Evolutionary conservation across 2,113 vertebrate species (phyloP).

Genomic region (Phylloscopus trochiloides): DNA sequence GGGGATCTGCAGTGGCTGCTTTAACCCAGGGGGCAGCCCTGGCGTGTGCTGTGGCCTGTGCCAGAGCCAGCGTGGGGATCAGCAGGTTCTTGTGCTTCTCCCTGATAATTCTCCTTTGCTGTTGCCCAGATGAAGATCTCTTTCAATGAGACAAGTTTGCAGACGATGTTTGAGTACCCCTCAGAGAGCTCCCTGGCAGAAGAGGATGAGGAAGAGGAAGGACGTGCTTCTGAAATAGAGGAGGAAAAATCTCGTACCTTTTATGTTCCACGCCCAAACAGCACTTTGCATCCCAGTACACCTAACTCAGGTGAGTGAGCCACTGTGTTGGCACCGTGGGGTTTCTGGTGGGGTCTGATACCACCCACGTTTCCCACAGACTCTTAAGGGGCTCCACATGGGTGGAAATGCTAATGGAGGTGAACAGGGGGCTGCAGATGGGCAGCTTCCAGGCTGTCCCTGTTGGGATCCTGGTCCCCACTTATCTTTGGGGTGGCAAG

Average conservation of each 20-base stretch:
- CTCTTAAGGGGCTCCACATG: not conserved
- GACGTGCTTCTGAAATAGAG: slow-evolving; percentile 34
- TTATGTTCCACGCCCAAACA: slow-evolving; percentile 78
- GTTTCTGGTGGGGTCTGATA: not conserved
- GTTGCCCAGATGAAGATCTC: slow-evolving; percentile 91
- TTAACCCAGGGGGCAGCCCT: not conserved
- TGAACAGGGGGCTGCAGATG: not conserved
- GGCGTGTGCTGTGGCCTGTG: not conserved
- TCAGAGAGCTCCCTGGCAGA: slow-evolving; percentile 86
- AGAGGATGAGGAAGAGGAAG: slow-evolving; percentile 76
- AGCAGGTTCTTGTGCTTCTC: not conserved
- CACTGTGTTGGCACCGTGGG: not conserved
- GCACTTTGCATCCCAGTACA: slow-evolving; percentile 53
- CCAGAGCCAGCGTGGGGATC: not conserved
- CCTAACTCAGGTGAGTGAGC: slow-evolving; percentile 79
- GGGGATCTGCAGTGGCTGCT: not conserved
- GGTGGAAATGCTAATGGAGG: not conserved
- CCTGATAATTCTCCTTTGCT: not conserved
- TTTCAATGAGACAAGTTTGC: slow-evolving; percentile 89
- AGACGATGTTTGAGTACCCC: slow-evolving; percentile 93
- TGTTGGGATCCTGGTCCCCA: not conserved
- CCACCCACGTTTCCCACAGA: rapidly evolving
- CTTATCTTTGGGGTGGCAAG: not conserved
- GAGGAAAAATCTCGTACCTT: slow-evolving; percentile 68
- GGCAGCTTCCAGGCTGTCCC: not conserved